Evolutionary conservation across 2,888 invertebrate genomes (phyloP).

Genomic region (Sialis lutaria): DNA sequence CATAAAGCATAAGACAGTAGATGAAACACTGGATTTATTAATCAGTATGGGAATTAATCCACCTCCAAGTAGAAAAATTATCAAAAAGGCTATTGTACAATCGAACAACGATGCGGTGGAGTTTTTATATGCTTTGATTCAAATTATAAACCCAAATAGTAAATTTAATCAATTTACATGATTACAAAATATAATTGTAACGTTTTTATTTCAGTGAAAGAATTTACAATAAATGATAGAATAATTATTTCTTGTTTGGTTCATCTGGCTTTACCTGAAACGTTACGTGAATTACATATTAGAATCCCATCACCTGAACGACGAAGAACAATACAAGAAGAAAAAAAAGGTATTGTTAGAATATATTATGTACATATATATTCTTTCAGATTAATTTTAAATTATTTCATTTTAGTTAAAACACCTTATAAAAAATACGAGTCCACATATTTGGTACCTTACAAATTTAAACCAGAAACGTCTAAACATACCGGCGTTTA

Average conservation of each 20-base stretch:
- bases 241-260: slow-evolving; percentile 22
- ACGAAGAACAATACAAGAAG: background rate
- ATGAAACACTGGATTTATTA: slow-evolving; percentile 16
- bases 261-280: slow-evolving; percentile 21
- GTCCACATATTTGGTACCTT: slow-evolving; percentile 21
- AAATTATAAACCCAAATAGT: slow-evolving; percentile 19
- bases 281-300: slow-evolving; percentile 22
- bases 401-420: background rate
- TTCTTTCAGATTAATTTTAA: background rate
- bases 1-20: slow-evolving; percentile 12
- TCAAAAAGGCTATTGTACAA: slow-evolving; percentile 17
- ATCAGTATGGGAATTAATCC: slow-evolving; percentile 18
- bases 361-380: background rate
- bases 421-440: background rate
- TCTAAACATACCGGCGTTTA: slow-evolving; percentile 16
- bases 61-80: slow-evolving; percentile 14
- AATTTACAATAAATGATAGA: slow-evolving; percentile 22
- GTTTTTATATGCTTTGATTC: slow-evolving; percentile 22
- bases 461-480: slow-evolving; percentile 12
- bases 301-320: slow-evolving; percentile 23
- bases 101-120: slow-evolving; percentile 20
- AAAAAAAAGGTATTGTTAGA: background rate
- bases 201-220: slow-evolving; percentile 9
- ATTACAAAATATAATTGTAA: background rate
- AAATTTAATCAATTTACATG: slow-evolving; percentile 6